Base-by-base conservation (phyloP, 2,113 vertebrate species). In the Myiozetetes cayanensis region DNA sequence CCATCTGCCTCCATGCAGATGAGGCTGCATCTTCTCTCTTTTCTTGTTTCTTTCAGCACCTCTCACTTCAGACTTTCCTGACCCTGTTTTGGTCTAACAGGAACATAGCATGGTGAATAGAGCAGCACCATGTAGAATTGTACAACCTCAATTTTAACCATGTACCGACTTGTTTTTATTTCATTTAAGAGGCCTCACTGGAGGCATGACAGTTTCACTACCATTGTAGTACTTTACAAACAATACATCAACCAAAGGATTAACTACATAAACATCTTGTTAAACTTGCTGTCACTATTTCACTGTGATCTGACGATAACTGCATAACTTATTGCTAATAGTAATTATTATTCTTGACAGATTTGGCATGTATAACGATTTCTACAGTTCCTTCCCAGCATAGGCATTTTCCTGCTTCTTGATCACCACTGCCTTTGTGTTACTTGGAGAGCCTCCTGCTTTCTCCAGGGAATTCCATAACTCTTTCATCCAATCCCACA, bases 81-180 rank as follows among this genome's bases (percentile, higher is more conserved):
- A 58, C 43, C 31, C 30, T 37, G 46, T n/a, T 56, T 33, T 47
- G 31, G 16, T 58, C 28, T 15, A 55, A 27, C 4, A 10, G 23
- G 41, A 83, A 43, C 9, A 12, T 1, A 25, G 24, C 14, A 31
- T 0, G 1, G 39, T 24, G 12, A 59, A 5, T 4, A 75, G 72
- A 5, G n/a, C 0, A 0, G 72, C 76, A 55, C n/a, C 0, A 0
- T 37, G 35, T 23, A 80, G 82, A 90, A 50, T 8, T 3, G 2
- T 31, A 41, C 43, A 83, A 39, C 28, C 22, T 50, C 53, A 24
- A 3, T 77, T 77, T 73, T 41, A 56, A 53, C 37, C 55, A 4
- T 37, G 55, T 18, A 67, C 22, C 2, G 1, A 44, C 67, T 79
- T 79, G 41, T 18, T 81, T 62, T 74, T 61, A 17, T 68, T 85